Evolutionary conservation across 2,888 invertebrate genomes (phyloP), one percentile per base, ranked within the genome.

Genomic region (Tanypteryx hageni): DNA sequence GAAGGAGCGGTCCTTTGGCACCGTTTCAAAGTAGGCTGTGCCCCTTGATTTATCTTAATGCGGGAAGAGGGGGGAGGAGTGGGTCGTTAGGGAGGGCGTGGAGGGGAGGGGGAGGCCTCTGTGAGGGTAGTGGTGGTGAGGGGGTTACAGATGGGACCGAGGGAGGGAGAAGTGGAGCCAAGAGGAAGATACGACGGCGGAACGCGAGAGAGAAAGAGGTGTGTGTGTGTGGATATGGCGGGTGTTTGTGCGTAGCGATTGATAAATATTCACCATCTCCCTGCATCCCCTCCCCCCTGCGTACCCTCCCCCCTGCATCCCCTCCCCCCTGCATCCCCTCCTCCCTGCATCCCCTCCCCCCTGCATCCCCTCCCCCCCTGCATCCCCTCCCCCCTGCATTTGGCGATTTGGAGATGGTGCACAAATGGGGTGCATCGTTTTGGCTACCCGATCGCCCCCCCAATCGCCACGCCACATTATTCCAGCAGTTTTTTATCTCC

Each of bases 141-240:
- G n/a, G n/a, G 93, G 93, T 93, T 59, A 9, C 68, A 22, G 31
- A 44, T 59, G 92, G 82, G 82, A 85, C n/a, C n/a, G n/a, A n/a
- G n/a, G n/a, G n/a, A n/a, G n/a, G n/a, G n/a, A n/a, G n/a, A n/a
- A n/a, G n/a, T n/a, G n/a, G n/a, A n/a, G n/a, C n/a, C n/a, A 61
- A 92, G 93, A 93, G 93, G 93, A 92, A 93, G 93, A 93, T 92
- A 82, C 92, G 93, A 93, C 92, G 92, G 92, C 93, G 92, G 92
- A 92, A 92, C n/a, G n/a, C 27, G n/a, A 76, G n/a, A n/a, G 76
- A 27, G 76, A 9, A 9, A 27, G 76, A 27, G 27, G 27, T 11
- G n/a, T n/a, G n/a, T n/a, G n/a, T n/a, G n/a, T n/a, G n/a, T n/a
- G n/a, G n/a, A n/a, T n/a, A n/a, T n/a, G n/a, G n/a, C n/a, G n/a